Conservation (phyloP, 2,797 vertebrate genomes). For the Nasua narica region DNA sequence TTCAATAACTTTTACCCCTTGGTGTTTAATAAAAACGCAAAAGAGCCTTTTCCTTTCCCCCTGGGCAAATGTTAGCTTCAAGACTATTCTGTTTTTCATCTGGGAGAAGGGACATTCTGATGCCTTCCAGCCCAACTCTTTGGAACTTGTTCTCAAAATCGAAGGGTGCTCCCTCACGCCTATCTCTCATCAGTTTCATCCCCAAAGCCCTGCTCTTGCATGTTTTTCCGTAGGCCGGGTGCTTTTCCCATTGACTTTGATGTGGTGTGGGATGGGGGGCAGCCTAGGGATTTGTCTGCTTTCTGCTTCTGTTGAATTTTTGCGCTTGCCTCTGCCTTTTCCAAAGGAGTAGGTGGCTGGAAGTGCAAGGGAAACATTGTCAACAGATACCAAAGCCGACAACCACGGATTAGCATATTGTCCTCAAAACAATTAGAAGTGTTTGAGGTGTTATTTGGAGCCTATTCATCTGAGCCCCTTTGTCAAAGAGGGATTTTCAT, state of each 20-base stretch:
- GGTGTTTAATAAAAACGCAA: neutral
- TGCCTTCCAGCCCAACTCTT: neutral
- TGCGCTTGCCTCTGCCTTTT: neutral
- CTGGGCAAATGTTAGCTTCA: neutral
- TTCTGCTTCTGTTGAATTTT: conserved; percentile 13
- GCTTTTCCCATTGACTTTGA: neutral
- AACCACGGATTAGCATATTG: conserved; percentile 71
- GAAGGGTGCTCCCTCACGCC: neutral
- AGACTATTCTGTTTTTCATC: neutral
- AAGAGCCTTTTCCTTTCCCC: neutral
- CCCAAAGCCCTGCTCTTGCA: neutral
- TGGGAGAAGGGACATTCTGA: neutral
- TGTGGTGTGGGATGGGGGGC: too few relatives aligned
- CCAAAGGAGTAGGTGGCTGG: conserved; percentile 18
- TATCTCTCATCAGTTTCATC: neutral
- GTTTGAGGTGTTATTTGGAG: conserved; percentile 76
- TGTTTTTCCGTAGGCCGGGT: neutral
- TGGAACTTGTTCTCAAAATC: conserved; percentile 28
- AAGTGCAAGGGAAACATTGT: conserved; percentile 34
- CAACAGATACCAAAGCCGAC: conserved; percentile 63
- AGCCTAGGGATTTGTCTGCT: neutral
- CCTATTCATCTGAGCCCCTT: conserved; percentile 75
- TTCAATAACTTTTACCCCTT: neutral
- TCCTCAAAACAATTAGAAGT: conserved; percentile 78
- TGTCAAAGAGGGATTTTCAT: conserved; percentile 76